Evolutionary conservation across 2,888 invertebrate species (phyloP).

Genomic region (Cheilosia urbana): DNA sequence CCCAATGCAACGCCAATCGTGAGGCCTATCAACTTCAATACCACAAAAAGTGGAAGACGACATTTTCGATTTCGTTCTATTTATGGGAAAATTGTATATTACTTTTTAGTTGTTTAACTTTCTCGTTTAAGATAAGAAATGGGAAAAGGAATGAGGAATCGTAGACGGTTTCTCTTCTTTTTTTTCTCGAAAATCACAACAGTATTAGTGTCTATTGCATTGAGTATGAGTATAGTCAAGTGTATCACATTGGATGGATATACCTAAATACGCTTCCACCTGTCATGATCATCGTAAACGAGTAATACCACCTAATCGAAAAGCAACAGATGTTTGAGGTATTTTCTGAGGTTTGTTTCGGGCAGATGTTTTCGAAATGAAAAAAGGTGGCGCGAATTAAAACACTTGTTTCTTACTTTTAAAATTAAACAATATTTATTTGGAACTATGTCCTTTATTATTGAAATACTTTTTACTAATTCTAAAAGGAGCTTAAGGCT

Average conservation of each 20-base stretch:
- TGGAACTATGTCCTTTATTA: too few species aligned
- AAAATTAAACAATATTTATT: too few species aligned
- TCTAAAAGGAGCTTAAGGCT: too few species aligned
- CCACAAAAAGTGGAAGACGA: neutral
- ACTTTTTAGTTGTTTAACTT: too few species aligned
- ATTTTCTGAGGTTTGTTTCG: neutral
- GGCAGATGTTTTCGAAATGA: slow-evolving; percentile 10
- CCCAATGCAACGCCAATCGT: neutral
- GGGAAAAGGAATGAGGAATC: too few species aligned
- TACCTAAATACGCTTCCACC: neutral
- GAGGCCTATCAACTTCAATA: neutral
- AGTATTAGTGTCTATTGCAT: neutral
- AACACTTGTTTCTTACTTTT: too few species aligned
- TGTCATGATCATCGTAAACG: neutral
- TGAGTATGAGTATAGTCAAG: neutral
- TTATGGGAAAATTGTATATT: neutral
- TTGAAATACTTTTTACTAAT: too few species aligned
- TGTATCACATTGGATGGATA: neutral
- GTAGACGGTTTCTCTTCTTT: neutral
- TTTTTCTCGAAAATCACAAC: neutral
- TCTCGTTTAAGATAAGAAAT: too few species aligned
- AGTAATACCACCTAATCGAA: neutral
- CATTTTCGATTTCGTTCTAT: neutral
- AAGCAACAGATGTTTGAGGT: slow-evolving; percentile 4
- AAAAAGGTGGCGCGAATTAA: neutral